phyloP scores from a whole-genome alignment of 2,888 invertebrate genomes.

The Sthenelais limicola region DNA sequence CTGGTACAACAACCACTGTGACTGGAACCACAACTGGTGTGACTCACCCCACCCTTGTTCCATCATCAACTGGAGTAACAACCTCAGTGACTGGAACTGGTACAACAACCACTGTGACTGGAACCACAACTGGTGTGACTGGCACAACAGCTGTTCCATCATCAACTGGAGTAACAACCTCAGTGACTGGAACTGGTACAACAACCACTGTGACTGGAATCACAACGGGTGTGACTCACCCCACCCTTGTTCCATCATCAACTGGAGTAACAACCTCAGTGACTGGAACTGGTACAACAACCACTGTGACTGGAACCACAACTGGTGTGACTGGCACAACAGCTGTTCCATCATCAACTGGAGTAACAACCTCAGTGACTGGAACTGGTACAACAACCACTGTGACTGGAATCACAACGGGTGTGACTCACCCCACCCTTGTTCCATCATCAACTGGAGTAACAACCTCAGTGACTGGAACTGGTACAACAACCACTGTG shows the following conservation, averaged over 20 bases:
- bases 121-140: background rate
- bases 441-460: background rate
- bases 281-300: background rate
- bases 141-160: background rate
- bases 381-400: background rate
- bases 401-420: background rate
- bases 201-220: conserved; percentile 1
- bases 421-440: background rate
- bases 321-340: background rate
- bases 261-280: background rate
- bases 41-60: background rate
- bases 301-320: too few species aligned
- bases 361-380: background rate
- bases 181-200: conserved; percentile 2
- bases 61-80: background rate
- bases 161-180: background rate
- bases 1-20: background rate
- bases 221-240: background rate
- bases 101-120: background rate
- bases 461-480: too few species aligned
- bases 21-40: background rate
- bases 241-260: background rate
- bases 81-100: too few species aligned
- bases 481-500: too few species aligned
- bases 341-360: background rate